Evolutionary conservation across 2,888 invertebrate genomes (phyloP).

Genomic region (Tachystola acroxantha): DNA sequence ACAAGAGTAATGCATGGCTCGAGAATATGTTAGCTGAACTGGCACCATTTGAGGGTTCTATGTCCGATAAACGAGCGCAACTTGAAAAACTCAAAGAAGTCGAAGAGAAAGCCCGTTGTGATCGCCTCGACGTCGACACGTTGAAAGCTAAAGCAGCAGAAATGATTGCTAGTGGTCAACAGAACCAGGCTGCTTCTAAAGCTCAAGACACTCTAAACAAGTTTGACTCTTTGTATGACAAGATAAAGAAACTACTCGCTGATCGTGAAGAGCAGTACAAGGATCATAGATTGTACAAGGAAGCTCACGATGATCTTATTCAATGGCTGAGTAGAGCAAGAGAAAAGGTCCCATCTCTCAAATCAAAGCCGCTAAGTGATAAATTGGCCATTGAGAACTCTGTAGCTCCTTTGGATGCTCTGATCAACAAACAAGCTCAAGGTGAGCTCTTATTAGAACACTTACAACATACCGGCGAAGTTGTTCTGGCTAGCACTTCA

Average conservation of each 20-base stretch:
- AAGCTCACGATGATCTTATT: constrained; percentile 92
- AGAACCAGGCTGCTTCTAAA: constrained; percentile 88
- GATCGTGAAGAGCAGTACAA: constrained; percentile 92
- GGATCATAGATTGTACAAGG: constrained; percentile 93
- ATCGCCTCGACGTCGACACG: constrained; percentile 92
- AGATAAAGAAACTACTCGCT: constrained; percentile 85
- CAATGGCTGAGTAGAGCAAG: constrained; percentile 92
- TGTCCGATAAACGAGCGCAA: constrained; percentile 91
- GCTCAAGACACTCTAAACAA: constrained; percentile 91
- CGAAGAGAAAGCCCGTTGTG: constrained; percentile 92
- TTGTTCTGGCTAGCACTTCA: constrained; percentile 90
- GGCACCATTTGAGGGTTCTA: constrained; percentile 85
- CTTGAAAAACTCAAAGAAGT: constrained; percentile 90
- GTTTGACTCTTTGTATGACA: constrained; percentile 88
- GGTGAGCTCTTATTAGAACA: constrained; percentile 93
- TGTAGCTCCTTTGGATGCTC: constrained; percentile 89
- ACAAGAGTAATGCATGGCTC: constrained; percentile 88
- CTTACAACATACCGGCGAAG: constrained; percentile 91
- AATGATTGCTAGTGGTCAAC: constrained; percentile 91
- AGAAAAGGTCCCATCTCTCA: constrained; percentile 92
- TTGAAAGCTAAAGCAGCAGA: constrained; percentile 90
- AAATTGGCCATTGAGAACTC: constrained; percentile 93
- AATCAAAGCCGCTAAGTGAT: constrained; percentile 90
- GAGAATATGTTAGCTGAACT: constrained; percentile 86
- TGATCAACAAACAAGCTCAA: constrained; percentile 93